Percentiles rank a stretch among this genome's conserved stretches.
phyloP scores from a whole-genome alignment of 1,140 invertebrate species.

The Chelonus insularis region DNA sequence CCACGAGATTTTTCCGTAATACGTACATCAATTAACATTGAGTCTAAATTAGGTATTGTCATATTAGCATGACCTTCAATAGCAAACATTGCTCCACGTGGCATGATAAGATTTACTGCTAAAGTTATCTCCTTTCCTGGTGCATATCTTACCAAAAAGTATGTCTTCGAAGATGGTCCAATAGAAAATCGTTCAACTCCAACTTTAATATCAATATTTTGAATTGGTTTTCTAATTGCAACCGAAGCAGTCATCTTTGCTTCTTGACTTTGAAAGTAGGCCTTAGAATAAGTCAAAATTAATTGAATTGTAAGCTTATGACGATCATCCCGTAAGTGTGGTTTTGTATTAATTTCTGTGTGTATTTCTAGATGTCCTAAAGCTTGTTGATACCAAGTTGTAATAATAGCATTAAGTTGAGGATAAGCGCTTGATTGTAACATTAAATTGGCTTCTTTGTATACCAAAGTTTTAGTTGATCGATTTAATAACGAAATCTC shows the following conservation, averaged over 20 bases:
- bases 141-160: conserved; percentile 57
- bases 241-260: conserved; percentile 55
- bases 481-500: conserved; percentile 69
- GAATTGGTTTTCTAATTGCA: conserved; percentile 56
- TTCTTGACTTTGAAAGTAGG: conserved; percentile 54
- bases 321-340: conserved; percentile 58
- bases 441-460: conserved; percentile 64
- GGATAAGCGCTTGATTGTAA: conserved; percentile 76
- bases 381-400: conserved; percentile 65
- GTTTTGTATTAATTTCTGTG: conserved; percentile 59
- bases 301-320: conserved; percentile 63
- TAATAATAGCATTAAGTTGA: conserved; percentile 72
- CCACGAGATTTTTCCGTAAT: conserved; percentile 63
- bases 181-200: conserved; percentile 48
- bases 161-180: conserved; percentile 47
- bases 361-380: conserved; percentile 62
- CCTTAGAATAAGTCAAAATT: conserved; percentile 61
- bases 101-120: conserved; percentile 59
- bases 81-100: conserved; percentile 60
- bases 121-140: conserved; percentile 65
- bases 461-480: conserved; percentile 65
- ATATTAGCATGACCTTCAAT: conserved; percentile 66
- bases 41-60: conserved; percentile 66
- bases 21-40: conserved; percentile 61
- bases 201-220: conserved; percentile 59